These are phyloP conservation scores for Micromesistius poutassou DNA, from an alignment of 2,797 vertebrate genomes.

Conservation along the genomic window DNA sequence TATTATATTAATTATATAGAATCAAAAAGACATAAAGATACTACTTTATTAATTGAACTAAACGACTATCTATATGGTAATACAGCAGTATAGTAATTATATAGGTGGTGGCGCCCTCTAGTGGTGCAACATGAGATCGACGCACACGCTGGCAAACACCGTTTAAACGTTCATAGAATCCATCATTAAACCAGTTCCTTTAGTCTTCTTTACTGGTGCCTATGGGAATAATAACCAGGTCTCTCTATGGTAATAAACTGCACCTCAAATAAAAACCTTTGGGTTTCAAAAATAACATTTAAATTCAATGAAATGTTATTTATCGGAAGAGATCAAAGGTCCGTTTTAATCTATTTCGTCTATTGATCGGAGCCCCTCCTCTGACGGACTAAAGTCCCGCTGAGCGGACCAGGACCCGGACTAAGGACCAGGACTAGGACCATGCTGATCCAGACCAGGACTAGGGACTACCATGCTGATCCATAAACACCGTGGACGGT, in stretches of 20 bases:
- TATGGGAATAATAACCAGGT: neutral
- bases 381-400: too few relatives aligned
- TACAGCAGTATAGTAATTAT: neutral
- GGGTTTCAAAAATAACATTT: neutral
- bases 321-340: neutral
- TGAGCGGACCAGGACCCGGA: too few relatives aligned
- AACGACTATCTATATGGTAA: neutral
- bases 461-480: too few relatives aligned
- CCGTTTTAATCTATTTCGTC: neutral
- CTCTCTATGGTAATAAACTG: too few relatives aligned
- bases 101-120: neutral
- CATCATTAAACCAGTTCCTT: neutral
- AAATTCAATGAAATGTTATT: slow-evolving; percentile 36
- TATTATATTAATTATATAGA: neutral
- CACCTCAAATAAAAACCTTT: neutral
- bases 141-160: neutral
- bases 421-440: too few relatives aligned
- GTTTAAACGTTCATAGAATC: neutral
- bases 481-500: too few relatives aligned
- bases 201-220: neutral
- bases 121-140: neutral
- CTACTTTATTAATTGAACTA: neutral
- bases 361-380: neutral
- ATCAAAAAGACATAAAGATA: neutral
- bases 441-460: too few relatives aligned